phyloP scores from a whole-genome alignment of 2,888 invertebrate species.

The Reticulitermes lucifugus region DNA sequence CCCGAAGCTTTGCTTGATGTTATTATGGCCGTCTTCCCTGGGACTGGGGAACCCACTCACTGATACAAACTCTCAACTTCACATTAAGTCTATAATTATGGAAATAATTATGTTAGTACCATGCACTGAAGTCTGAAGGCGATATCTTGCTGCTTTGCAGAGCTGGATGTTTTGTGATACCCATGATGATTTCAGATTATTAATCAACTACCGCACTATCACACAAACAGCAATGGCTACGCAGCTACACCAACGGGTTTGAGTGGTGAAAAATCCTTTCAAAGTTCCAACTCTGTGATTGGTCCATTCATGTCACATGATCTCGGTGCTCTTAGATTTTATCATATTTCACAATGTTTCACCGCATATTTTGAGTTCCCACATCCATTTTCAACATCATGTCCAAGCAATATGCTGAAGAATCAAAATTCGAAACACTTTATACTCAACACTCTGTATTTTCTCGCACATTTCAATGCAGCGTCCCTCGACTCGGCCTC shows the following conservation, averaged over 20 bases:
- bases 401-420: background rate
- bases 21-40: conserved; percentile 58
- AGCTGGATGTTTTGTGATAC: conserved; percentile 65
- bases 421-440: background rate
- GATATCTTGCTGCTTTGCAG: conserved; percentile 64
- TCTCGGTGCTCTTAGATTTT: conserved; percentile 50
- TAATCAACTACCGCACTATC: conserved; percentile 60
- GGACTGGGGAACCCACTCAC: conserved; percentile 57
- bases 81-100: conserved; percentile 54
- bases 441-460: conserved; percentile 15
- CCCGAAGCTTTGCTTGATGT: conserved; percentile 57
- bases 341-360: conserved; percentile 39
- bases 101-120: conserved; percentile 62
- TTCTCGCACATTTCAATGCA: conserved; percentile 42
- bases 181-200: conserved; percentile 65
- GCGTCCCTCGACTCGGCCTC: conserved; percentile 47
- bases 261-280: conserved; percentile 59
- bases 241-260: conserved; percentile 59
- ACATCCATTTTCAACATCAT: background rate
- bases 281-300: conserved; percentile 58
- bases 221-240: conserved; percentile 65
- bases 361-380: conserved; percentile 27
- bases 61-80: conserved; percentile 55
- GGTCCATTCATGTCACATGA: conserved; percentile 59
- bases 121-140: conserved; percentile 63